Evolutionary conservation across 2,888 invertebrate genomes (phyloP), one percentile per base, ranked within the genome.

Genomic region (Tribolium freemani): DNA sequence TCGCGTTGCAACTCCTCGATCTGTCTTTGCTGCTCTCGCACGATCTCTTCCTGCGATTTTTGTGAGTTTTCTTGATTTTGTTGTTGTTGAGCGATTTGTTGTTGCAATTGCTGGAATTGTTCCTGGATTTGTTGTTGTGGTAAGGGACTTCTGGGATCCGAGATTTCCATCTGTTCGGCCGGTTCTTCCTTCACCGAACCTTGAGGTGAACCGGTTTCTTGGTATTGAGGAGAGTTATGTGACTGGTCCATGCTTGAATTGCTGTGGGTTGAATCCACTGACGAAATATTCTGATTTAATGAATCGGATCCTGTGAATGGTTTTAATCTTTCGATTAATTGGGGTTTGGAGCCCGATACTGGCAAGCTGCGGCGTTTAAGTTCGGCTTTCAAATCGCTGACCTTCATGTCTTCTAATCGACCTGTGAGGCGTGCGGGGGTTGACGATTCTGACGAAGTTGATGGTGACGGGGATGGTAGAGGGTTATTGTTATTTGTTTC

Each of bases 311-410:
- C 88, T 74, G 88, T 88, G 84, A 91, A 94, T 0, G 94, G 94
- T 76, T 94, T 94, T 69, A 98, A 88, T 48, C 98, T 91, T 84
- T 98, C 97, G 70, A 99, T 94, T 48, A 99, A 88, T 84, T 97
- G 96, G 5, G 97, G 96, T 84, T 99, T 99, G 0, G 98, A 94
- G 0, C 98, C 98, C 8, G 98, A 98, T 0, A 99, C 98, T 3
- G 98, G 96, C 72, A 99, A 88, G 86, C 94, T 97, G 57, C 98
- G 91, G 70, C 95, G 93, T 86, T 98, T 98, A 80, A 98, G 90
- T 85, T 98, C 98, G 69, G 94, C 94, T 85, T 97, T 97, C 78
- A 98, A 89, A 84, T 98, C 98, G 74, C 95, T 96, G 66, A 96
- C 98, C 89, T 97, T 97, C 95, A 98, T 96, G 83, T 97, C 97